Base-by-base conservation (phyloP, 2,113 vertebrate species). In the Hucho hucho region DNA sequence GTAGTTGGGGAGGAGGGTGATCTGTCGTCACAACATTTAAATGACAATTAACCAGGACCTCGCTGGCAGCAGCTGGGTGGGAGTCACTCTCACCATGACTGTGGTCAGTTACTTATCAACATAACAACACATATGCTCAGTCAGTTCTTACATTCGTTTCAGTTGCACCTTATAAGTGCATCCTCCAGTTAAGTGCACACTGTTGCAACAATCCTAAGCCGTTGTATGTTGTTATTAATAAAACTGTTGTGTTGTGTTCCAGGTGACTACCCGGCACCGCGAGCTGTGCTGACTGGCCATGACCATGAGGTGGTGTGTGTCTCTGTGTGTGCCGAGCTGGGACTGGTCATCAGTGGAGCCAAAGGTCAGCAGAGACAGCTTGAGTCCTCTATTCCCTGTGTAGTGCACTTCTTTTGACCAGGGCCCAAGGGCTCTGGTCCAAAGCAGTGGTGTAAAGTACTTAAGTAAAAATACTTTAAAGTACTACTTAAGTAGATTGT, bases 251-350 rank as follows among this genome's bases (percentile, higher is more conserved):
- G 61, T 29, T 46, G 4, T 82, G 25, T 73, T 84, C 43, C 77
- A 99, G 98, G 96, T 90, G 97, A 99, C 90, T 99, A 98, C 82
- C 97, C 97, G 43, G 96, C 97, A 58, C 97, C 98, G 18, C 93
- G 98, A 0, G 98, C 98, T 1, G 96, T 98, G 86, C 93, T 99
- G 78, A 99, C 98, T 0, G 98, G 98, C 78, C 98, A 99, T 0
- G 97, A 99, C 88, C 96, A 97, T 74, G 96, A 99, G 91, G 97
- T 99, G 83, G 95, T 97, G 88, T 99, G 97, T 4, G 98, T 99
- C 72, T 96, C 20, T 61, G 58, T 61, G 58, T 61, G 98, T 79
- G 98, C 98, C 28, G 98, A 99, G 85, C 95, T 99, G 77, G 98
- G 97, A 67, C 94, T 99, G 1, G 97, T 99, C 89, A 98, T 99